A percentile compares a stretch with the other conserved stretches of the same genome.
Evolutionary conservation across 2,888 invertebrate species (phyloP).

Genomic region (Liposcelis brunnea): DNA sequence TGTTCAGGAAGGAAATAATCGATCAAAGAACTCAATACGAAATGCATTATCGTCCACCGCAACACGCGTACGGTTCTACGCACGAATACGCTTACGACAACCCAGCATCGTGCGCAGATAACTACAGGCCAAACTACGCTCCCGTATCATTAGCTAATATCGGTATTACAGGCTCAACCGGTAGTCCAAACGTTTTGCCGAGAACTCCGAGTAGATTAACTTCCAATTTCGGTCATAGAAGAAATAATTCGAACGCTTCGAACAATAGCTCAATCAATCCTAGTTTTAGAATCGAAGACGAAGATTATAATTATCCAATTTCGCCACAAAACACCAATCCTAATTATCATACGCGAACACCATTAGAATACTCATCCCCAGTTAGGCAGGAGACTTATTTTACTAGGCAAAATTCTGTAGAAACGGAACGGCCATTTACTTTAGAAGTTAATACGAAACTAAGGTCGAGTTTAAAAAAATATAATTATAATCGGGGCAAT

Average conservation of each 20-base stretch:
- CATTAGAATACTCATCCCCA: conserved; percentile 9
- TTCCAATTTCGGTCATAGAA: conserved; percentile 33
- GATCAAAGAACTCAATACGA: conserved; percentile 5
- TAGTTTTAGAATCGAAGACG: conserved; percentile 42
- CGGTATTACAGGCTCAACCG: conserved; percentile 17
- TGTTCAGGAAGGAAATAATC: neutral
- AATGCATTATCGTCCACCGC: conserved; percentile 27
- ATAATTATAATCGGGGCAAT: conserved; percentile 29
- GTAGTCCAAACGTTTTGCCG: neutral
- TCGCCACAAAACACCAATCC: conserved; percentile 21
- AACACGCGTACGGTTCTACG: conserved; percentile 11
- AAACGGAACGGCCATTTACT: conserved; percentile 39
- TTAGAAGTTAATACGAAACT: conserved; percentile 40
- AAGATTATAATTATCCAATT: conserved; percentile 28
- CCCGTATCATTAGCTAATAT: conserved; percentile 21
- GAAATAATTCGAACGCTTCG: conserved; percentile 36
- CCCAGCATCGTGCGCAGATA: conserved; percentile 30
- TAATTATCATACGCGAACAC: too few relatives aligned
- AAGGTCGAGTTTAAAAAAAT: conserved; percentile 63
- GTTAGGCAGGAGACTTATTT: conserved; percentile 12
- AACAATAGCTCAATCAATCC: conserved; percentile 42
- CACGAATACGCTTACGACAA: conserved; percentile 34
- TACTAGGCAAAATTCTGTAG: conserved; percentile 24
- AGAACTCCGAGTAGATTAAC: conserved; percentile 17
- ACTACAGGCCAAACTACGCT: conserved; percentile 6